Conservation (phyloP, 2,888 invertebrate species). For the Hydropsyche betteni region DNA sequence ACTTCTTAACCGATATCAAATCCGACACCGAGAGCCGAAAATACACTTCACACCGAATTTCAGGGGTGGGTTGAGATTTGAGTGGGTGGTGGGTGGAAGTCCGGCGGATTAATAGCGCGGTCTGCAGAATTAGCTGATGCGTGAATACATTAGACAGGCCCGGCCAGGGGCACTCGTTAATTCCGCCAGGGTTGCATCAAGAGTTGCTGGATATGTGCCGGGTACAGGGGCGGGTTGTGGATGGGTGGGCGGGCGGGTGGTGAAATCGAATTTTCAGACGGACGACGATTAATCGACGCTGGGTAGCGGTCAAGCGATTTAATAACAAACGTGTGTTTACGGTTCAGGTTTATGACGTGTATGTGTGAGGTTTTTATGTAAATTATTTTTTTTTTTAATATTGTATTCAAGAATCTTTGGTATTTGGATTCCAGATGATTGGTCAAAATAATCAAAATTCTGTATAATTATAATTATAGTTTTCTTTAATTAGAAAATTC, state of each 20-base stretch:
- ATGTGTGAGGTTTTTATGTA: too few relatives aligned
- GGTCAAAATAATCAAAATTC: too few relatives aligned
- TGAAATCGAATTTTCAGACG: conserved; percentile 27
- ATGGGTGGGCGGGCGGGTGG: not conserved
- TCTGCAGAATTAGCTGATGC: conserved; percentile 50
- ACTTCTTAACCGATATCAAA: too few relatives aligned
- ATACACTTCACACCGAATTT: too few relatives aligned
- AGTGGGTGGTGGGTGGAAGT: conserved; percentile 24
- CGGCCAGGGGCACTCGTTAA: conserved; percentile 44
- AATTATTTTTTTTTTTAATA: too few relatives aligned
- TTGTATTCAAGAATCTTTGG: too few relatives aligned
- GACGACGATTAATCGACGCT: conserved; percentile 24
- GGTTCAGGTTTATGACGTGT: too few relatives aligned
- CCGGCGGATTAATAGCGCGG: conserved; percentile 49
- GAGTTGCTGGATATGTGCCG: not conserved
- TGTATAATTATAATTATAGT: too few relatives aligned
- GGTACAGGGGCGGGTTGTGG: not conserved
- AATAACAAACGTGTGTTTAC: not conserved
- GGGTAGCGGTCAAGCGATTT: conserved; percentile 11
- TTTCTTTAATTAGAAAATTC: too few relatives aligned
- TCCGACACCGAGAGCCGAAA: too few relatives aligned
- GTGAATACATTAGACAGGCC: conserved; percentile 43
- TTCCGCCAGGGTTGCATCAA: conserved; percentile 33
- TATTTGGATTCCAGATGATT: too few relatives aligned
- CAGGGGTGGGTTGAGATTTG: too few relatives aligned